Percentiles rank a stretch among this genome's conserved stretches.
phyloP scores from a whole-genome alignment of 2,797 vertebrate genomes.

The Gambusia yucatana region DNA sequence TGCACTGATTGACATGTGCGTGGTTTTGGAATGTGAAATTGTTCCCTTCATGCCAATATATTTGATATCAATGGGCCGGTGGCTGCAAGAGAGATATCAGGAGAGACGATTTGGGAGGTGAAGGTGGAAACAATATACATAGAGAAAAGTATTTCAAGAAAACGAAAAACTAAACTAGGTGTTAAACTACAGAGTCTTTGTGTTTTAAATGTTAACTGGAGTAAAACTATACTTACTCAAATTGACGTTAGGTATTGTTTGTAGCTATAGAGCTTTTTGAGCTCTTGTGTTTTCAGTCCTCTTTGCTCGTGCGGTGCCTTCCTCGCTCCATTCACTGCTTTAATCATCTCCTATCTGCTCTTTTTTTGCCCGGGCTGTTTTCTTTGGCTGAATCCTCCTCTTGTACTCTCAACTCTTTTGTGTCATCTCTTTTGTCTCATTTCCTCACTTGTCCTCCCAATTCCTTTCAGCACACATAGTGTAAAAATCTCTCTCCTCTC shows the following conservation, averaged over 20 bases:
- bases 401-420: conserved; percentile 16
- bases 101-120: conserved; percentile 46
- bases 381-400: conserved; percentile 7
- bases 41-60: conserved; percentile 39
- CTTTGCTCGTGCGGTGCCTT: neutral
- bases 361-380: conserved; percentile 7
- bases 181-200: conserved; percentile 10
- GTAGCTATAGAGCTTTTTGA: conserved; percentile 2
- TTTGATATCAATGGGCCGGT: conserved; percentile 52
- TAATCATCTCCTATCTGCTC: conserved; percentile 27
- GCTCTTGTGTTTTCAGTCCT: neutral
- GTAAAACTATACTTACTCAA: conserved; percentile 4
- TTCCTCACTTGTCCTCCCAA: conserved; percentile 5
- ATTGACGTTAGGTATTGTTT: conserved; percentile 19
- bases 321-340: conserved; percentile 17
- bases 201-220: conserved; percentile 12
- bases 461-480: neutral
- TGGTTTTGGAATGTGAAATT: conserved; percentile 39
- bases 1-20: conserved; percentile 20
- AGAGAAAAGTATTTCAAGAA: conserved; percentile 34
- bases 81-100: conserved; percentile 43
- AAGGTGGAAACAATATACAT: conserved; percentile 16
- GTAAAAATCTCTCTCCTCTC: conserved; percentile 7
- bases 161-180: conserved; percentile 18
- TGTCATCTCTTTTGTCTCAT: conserved; percentile 30